phyloP scores from a whole-genome alignment of 2,113 vertebrate genomes.

The Propithecus coquereli region DNA sequence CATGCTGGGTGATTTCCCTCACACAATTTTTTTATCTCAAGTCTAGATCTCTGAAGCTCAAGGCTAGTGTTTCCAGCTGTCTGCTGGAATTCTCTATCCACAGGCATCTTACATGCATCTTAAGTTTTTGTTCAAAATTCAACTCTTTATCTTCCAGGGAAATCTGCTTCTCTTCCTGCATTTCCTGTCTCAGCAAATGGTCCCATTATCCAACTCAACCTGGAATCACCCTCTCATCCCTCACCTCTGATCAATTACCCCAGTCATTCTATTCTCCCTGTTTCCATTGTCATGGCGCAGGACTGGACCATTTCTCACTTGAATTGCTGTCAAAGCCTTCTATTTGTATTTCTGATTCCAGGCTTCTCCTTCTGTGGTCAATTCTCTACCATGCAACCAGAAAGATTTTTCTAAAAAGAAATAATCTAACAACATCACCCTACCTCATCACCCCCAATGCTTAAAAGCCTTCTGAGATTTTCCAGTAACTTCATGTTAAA shows the following conservation, averaged over 20 bases:
- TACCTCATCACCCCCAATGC: neutral
- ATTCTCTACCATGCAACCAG: neutral
- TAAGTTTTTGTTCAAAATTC: constrained; percentile 28
- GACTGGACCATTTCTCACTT: neutral
- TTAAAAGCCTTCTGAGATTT: neutral
- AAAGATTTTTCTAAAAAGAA: constrained; percentile 13
- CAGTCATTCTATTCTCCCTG: neutral
- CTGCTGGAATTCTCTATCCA: neutral
- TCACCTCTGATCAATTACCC: neutral
- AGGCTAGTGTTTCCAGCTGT: neutral
- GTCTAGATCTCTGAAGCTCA: constrained; percentile 28
- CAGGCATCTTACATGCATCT: neutral
- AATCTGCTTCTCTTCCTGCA: neutral
- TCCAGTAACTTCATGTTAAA: neutral
- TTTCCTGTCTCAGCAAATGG: neutral
- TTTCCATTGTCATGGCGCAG: neutral
- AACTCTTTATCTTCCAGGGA: neutral
- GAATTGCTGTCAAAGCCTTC: neutral
- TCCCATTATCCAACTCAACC: neutral
- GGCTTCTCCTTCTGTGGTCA: neutral
- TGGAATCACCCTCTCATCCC: neutral
- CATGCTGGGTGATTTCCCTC: neutral
- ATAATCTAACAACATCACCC: neutral
- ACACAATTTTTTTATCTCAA: constrained; percentile 29
- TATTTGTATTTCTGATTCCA: neutral